These are phyloP conservation scores for Lagocephalus sceleratus DNA, from an alignment of 2,797 vertebrate genomes.

Conservation along the genomic window DNA sequence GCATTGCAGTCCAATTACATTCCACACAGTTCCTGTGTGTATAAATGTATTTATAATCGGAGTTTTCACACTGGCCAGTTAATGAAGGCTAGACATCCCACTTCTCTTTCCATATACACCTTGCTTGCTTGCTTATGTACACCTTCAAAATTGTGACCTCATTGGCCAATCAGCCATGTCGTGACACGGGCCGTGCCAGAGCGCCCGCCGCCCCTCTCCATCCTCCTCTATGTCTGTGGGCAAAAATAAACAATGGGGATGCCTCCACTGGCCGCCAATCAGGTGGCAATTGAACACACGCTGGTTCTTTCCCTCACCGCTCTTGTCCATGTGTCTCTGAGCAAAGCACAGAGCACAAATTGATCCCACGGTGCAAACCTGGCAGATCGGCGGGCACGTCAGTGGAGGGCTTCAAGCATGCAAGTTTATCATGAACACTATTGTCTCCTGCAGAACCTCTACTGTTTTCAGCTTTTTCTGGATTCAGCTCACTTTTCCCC, in stretches of 20 bases:
- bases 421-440: neutral
- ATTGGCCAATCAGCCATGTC: conserved; percentile 34
- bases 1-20: too few species aligned
- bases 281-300: conserved; percentile 1
- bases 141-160: conserved; percentile 15
- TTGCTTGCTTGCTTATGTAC: conserved; percentile 9
- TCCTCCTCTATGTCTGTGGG: conserved; percentile 5
- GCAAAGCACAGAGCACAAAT: neutral
- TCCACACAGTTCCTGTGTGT: too few species aligned
- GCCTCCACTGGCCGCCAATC: conserved; percentile 9
- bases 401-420: too few species aligned
- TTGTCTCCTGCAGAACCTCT: too few species aligned
- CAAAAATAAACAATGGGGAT: conserved; percentile 27
- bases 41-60: too few species aligned
- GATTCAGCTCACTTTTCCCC: too few species aligned
- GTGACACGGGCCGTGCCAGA: conserved; percentile 33
- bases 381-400: neutral
- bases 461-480: too few species aligned
- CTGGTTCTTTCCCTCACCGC: neutral
- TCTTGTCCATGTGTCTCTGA: conserved; percentile 7
- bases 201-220: conserved; percentile 2
- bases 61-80: too few species aligned
- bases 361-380: neutral
- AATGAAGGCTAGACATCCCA: conserved; percentile 6
- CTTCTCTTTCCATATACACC: conserved; percentile 24